Evolutionary conservation across 2,797 vertebrate species (phyloP).

Genomic region (Acomys russatus): DNA sequence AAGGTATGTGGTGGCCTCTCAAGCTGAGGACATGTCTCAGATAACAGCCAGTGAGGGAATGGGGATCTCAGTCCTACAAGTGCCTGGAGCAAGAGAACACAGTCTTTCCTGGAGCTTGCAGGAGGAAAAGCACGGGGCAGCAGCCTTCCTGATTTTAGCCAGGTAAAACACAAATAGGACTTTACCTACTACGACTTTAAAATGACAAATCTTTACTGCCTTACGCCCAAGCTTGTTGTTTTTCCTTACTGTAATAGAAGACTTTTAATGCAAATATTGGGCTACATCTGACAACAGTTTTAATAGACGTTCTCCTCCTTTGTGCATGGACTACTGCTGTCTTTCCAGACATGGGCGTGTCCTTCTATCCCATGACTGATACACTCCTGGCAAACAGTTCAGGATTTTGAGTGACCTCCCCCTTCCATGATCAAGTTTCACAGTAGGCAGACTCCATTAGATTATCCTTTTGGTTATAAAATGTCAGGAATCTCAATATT

Average conservation of each 20-base stretch:
- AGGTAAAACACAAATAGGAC: neutral
- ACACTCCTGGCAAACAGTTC: neutral
- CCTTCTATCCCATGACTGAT: neutral
- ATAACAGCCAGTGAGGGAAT: neutral
- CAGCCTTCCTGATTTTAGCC: neutral
- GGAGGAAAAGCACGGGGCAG: neutral
- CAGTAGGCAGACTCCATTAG: constrained; percentile 16
- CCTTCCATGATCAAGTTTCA: neutral
- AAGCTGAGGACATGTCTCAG: neutral
- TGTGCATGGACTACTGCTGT: neutral
- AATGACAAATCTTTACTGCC: constrained; percentile 17
- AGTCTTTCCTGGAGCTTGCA: neutral
- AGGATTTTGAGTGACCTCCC: neutral
- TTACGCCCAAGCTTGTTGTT: neutral
- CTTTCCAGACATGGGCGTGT: neutral
- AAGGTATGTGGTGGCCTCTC: neutral
- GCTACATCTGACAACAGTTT: neutral
- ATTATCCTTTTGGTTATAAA: constrained; percentile 31
- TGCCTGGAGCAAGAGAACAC: neutral
- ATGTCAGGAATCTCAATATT: constrained; percentile 4
- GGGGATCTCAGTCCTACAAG: neutral
- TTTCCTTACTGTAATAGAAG: neutral
- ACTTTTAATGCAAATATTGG: neutral
- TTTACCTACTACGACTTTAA: neutral
- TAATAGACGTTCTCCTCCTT: neutral